Percentiles rank a stretch among this genome's conserved stretches.
These are phyloP conservation scores for Drosophila tripunctata DNA, from an alignment of 2,888 invertebrate species.

Conservation along the genomic window DNA sequence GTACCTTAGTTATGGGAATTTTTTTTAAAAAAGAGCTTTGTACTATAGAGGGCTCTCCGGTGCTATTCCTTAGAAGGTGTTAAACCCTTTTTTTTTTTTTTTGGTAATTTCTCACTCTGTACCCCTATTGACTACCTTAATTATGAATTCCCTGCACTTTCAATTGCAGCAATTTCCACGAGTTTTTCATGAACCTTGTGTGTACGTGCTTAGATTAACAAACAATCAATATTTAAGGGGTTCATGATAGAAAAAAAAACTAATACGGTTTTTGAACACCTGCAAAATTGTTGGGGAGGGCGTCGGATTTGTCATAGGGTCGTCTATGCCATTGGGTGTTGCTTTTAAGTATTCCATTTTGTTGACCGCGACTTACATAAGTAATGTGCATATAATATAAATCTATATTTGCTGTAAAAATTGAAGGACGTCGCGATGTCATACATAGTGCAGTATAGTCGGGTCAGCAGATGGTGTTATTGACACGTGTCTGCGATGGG, in stretches of 20 bases:
- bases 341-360: conserved; percentile 8
- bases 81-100: too few species aligned
- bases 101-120: not conserved
- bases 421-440: conserved; percentile 12
- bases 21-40: too few species aligned
- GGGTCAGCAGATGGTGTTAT: conserved; percentile 2
- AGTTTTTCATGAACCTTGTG: not conserved
- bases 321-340: not conserved
- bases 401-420: conserved; percentile 1
- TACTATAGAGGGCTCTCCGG: too few species aligned
- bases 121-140: too few species aligned
- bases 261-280: conserved; percentile 19
- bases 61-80: too few species aligned
- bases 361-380: not conserved
- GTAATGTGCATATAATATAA: too few species aligned
- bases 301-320: not conserved
- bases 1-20: too few species aligned
- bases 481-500: conserved; percentile 25
- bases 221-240: conserved; percentile 50
- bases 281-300: too few species aligned
- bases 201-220: conserved; percentile 5
- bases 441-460: not conserved
- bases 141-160: too few species aligned
- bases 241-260: not conserved
- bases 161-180: not conserved